Conservation (phyloP, 2,888 invertebrate genomes). For the Myathropa florea region DNA sequence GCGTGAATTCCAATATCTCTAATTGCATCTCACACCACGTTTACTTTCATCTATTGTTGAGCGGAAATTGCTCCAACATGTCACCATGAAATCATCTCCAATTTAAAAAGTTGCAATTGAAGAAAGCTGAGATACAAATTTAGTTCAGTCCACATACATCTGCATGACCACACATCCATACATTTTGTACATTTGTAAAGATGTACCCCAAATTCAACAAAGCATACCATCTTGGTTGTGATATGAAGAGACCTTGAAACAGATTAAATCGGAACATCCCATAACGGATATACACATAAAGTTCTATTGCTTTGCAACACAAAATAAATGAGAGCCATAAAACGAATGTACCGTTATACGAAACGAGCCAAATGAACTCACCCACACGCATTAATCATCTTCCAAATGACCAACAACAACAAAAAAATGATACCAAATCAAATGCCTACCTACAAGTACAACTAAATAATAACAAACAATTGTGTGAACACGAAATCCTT, state of each 20-base stretch:
- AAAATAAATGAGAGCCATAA: slow-evolving; percentile 16
- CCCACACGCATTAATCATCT: slow-evolving; percentile 40
- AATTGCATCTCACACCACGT: not conserved
- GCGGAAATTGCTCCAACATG: too few species aligned
- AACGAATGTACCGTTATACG: slow-evolving; percentile 17
- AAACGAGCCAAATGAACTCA: slow-evolving; percentile 9
- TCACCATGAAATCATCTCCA: not conserved
- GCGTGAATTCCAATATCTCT: not conserved
- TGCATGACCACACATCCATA: too few species aligned
- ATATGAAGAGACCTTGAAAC: slow-evolving; percentile 19
- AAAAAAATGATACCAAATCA: slow-evolving; percentile 5
- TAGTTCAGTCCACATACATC: not conserved
- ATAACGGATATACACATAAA: not conserved
- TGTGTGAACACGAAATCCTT: slow-evolving; percentile 37
- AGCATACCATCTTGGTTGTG: not conserved
- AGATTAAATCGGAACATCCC: slow-evolving; percentile 30
- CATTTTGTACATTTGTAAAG: too few species aligned
- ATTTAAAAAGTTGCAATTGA: not conserved
- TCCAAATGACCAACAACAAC: not conserved
- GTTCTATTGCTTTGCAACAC: not conserved
- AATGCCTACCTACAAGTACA: slow-evolving; percentile 27
- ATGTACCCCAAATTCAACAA: not conserved
- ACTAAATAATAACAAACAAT: slow-evolving; percentile 39
- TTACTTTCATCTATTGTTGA: not conserved
- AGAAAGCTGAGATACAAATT: not conserved